Conservation (phyloP, 1,140 invertebrate genomes). For the Drosophila repletoides region DNA sequence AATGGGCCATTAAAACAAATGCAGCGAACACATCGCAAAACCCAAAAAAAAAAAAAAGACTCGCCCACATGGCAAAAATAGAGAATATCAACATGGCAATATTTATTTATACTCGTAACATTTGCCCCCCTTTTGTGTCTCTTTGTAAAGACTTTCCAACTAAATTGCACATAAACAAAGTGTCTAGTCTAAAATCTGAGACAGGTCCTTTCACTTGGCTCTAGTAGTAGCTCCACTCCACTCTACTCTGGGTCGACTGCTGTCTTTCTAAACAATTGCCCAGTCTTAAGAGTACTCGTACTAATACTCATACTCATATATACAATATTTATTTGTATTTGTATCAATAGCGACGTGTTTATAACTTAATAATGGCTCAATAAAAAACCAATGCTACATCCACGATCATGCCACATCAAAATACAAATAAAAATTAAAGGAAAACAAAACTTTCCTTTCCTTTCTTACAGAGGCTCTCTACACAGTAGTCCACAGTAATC, state of each 20-base stretch:
- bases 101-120: conserved; percentile 78
- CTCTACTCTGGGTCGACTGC: conserved; percentile 19
- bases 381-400: conserved; percentile 67
- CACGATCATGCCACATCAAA: conserved; percentile 21
- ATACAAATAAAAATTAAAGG: conserved; percentile 1
- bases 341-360: conserved; percentile 78
- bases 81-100: conserved; percentile 72
- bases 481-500: conserved; percentile 55
- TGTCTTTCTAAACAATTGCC: conserved; percentile 47
- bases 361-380: conserved; percentile 80
- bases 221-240: conserved; percentile 13
- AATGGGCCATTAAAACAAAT: conserved; percentile 77
- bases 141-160: conserved; percentile 31
- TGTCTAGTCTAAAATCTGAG: conserved; percentile 16
- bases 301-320: background rate
- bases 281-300: background rate
- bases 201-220: conserved; percentile 64
- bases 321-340: conserved; percentile 72
- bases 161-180: conserved; percentile 39
- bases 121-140: conserved; percentile 24
- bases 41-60: conserved; percentile 27
- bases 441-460: conserved; percentile 57
- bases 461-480: conserved; percentile 49
- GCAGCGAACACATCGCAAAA: conserved; percentile 50
- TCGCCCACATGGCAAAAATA: conserved; percentile 40